Evolutionary conservation across 2,888 invertebrate species (phyloP).

Genomic region (Parasteatoda lunata): DNA sequence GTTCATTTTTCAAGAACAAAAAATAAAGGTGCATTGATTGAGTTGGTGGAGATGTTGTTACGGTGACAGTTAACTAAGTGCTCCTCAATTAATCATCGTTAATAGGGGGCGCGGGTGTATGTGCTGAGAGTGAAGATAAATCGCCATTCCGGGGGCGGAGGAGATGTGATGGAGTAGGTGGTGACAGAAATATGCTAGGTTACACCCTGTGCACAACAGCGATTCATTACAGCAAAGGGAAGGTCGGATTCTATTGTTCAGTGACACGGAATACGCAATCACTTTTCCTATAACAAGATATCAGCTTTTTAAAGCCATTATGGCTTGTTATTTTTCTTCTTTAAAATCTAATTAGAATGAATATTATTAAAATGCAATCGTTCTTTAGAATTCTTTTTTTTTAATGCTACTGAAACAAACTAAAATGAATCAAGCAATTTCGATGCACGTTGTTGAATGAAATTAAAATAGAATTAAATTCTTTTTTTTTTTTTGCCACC

Average conservation of each 20-base stretch:
- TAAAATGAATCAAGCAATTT: no score
- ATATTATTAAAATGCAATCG: no score
- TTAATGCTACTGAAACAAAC: no score
- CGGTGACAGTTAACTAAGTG: neutral
- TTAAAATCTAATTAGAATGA: no score
- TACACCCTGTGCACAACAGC: conserved; percentile 2
- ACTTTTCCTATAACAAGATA: neutral
- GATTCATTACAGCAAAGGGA: neutral
- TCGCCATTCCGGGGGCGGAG: conserved; percentile 5
- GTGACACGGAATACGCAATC: neutral
- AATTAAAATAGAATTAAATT: no score
- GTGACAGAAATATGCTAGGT: neutral
- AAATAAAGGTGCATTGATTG: neutral
- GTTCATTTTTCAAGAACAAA: neutral
- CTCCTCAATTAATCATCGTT: neutral
- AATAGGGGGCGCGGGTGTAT: neutral
- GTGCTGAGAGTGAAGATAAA: neutral
- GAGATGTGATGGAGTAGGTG: neutral
- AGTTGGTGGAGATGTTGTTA: neutral
- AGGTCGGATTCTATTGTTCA: neutral
- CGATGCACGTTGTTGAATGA: no score
- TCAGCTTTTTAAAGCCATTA: no score
- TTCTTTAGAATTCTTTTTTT: no score
- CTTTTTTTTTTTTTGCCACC: no score
- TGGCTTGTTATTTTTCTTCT: no score